phyloP scores from a whole-genome alignment of 53 echinoderm and acorn worm species.

The Hippasteria phrygiana region DNA sequence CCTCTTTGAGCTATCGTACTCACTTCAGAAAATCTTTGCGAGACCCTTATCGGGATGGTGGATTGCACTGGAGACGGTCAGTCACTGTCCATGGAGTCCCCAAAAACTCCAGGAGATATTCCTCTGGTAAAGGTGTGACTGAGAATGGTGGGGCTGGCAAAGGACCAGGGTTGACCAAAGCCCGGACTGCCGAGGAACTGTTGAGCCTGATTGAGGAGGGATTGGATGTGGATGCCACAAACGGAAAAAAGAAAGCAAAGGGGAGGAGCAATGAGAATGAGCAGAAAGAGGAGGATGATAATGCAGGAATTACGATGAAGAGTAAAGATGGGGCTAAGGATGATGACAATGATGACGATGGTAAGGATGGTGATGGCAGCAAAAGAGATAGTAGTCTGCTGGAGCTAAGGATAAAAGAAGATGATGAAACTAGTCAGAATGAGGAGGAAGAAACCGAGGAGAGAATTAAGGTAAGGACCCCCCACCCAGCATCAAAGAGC shows the following conservation, averaged over 20 bases:
- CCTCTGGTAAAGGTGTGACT: background rate
- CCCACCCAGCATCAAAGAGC: too few relatives aligned
- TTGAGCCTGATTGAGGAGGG: slow-evolving; percentile 44
- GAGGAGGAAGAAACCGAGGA: slow-evolving; percentile 45
- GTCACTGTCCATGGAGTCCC: slow-evolving; percentile 56
- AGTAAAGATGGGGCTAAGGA: background rate
- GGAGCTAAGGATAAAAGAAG: slow-evolving; percentile 47
- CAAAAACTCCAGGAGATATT: slow-evolving; percentile 39
- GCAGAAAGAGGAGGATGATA: background rate
- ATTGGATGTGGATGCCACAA: background rate
- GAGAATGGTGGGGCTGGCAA: background rate
- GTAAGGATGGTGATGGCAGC: slow-evolving; percentile 7
- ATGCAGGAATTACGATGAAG: background rate
- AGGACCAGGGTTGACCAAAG: background rate
- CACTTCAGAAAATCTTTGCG: slow-evolving; percentile 56
- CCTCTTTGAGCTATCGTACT: slow-evolving; percentile 24
- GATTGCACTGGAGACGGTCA: slow-evolving; percentile 38
- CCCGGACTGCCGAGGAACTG: slow-evolving; percentile 35
- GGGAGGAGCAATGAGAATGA: slow-evolving; percentile 3
- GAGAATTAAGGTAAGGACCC: slow-evolving; percentile 30
- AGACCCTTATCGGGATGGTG: background rate
- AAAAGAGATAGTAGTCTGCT: slow-evolving; percentile 11
- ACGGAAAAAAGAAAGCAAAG: background rate
- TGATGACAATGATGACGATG: slow-evolving; percentile 24
- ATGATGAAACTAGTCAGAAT: slow-evolving; percentile 8